These are phyloP conservation scores for Luehdorfia chinensis DNA, from an alignment of 1,140 invertebrate genomes.

Conservation along the genomic window DNA sequence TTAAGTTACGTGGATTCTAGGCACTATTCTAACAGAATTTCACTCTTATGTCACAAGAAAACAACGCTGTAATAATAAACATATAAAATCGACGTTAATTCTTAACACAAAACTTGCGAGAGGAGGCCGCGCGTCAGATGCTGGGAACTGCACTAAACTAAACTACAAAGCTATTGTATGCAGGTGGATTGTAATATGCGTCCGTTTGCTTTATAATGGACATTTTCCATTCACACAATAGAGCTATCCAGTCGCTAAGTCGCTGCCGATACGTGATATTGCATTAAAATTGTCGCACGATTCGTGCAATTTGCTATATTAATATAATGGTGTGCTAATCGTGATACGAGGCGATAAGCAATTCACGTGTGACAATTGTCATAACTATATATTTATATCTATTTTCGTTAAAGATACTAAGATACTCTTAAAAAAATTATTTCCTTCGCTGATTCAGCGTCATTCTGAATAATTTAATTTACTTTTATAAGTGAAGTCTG, in stretches of 20 bases:
- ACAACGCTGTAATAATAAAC: background rate
- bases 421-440: too few relatives aligned
- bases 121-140: conserved; percentile 59
- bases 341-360: conserved; percentile 5
- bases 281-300: too few relatives aligned
- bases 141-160: conserved; percentile 63
- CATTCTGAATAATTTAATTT: too few relatives aligned
- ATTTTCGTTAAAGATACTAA: too few relatives aligned
- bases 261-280: conserved; percentile 21
- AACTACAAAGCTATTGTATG: conserved; percentile 63
- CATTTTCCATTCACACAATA: conserved; percentile 70
- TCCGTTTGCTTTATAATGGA: conserved; percentile 65
- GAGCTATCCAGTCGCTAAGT: conserved; percentile 44
- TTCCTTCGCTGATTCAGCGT: too few relatives aligned
- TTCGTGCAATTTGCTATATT: too few relatives aligned
- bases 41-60: too few relatives aligned
- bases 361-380: too few relatives aligned
- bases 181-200: conserved; percentile 65
- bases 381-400: too few relatives aligned
- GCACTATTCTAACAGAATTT: conserved; percentile 3
- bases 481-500: too few relatives aligned
- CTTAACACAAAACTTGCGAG: conserved; percentile 23
- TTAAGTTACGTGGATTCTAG: background rate
- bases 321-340: too few relatives aligned
- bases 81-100: conserved; percentile 9